Percentiles rank a stretch among this genome's conserved stretches.
Evolutionary conservation across 2,797 vertebrate species (phyloP).

Genomic region (Paramormyrops hopkinsi): DNA sequence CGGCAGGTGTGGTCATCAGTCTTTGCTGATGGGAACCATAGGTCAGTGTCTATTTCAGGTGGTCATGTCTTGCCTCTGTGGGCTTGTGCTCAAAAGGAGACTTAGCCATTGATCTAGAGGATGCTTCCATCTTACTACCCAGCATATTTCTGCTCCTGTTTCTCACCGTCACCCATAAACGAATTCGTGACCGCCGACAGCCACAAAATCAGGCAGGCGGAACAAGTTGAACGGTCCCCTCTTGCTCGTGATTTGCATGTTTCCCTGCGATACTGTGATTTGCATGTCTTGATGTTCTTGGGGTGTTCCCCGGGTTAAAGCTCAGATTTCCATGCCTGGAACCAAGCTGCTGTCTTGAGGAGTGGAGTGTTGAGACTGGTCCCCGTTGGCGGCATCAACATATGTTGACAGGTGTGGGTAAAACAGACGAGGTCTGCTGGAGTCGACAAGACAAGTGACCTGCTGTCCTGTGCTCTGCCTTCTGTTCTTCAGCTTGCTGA

Average conservation of each 20-base stretch:
- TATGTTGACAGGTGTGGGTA: background rate
- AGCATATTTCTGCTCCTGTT: background rate
- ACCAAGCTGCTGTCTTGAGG: background rate
- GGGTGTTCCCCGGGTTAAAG: background rate
- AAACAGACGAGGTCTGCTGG: background rate
- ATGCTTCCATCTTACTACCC: background rate
- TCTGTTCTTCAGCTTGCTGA: background rate
- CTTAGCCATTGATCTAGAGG: background rate
- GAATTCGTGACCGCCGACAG: background rate
- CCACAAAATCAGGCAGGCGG: background rate
- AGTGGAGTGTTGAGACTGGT: background rate
- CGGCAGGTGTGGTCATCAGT: background rate
- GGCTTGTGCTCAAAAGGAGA: background rate
- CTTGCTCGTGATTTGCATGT: background rate
- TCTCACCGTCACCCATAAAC: background rate
- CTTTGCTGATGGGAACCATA: background rate
- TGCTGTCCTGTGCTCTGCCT: background rate
- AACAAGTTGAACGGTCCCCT: background rate
- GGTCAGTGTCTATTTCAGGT: background rate
- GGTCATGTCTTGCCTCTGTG: background rate
- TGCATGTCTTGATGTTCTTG: background rate
- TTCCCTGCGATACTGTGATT: background rate
- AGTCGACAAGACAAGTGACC: background rate
- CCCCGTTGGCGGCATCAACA: background rate
- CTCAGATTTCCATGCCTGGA: background rate